Evolutionary conservation across 2,797 vertebrate genomes (phyloP).

Genomic region (Paedocypris micromegethes): DNA sequence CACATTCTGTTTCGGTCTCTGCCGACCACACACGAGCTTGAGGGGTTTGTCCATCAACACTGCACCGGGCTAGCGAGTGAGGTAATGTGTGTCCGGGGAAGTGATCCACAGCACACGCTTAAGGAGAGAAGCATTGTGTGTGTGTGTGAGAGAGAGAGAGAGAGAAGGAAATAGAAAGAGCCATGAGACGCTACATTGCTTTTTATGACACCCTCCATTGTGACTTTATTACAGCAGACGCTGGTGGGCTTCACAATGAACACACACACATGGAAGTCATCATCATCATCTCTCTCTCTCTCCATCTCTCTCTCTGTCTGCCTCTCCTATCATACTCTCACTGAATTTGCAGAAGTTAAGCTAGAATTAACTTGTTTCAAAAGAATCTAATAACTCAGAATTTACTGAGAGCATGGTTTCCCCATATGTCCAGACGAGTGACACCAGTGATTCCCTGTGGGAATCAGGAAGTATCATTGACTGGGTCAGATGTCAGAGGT

Average conservation of each 20-base stretch:
- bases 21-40: conserved; percentile 22
- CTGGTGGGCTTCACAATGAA: conserved; percentile 10
- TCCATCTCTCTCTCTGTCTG: too few species aligned
- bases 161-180: neutral
- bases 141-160: conserved; percentile 11
- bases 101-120: conserved; percentile 50
- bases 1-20: neutral
- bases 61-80: conserved; percentile 48
- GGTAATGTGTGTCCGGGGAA: conserved; percentile 50
- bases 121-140: neutral
- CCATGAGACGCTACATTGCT: conserved; percentile 43
- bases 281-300: neutral
- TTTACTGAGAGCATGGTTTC: too few species aligned
- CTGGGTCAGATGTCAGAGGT: too few species aligned
- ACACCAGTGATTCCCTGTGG: too few species aligned
- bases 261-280: conserved; percentile 27
- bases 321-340: too few species aligned
- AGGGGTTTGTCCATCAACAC: conserved; percentile 26
- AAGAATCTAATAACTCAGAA: neutral
- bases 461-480: too few species aligned
- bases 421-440: too few species aligned
- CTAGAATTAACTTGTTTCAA: neutral
- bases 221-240: conserved; percentile 16
- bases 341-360: too few species aligned
- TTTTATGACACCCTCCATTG: conserved; percentile 40